Evolutionary conservation across 1,140 invertebrate species (phyloP), one percentile per base, ranked within the genome.

Genomic region (Bombus pascuorum): DNA sequence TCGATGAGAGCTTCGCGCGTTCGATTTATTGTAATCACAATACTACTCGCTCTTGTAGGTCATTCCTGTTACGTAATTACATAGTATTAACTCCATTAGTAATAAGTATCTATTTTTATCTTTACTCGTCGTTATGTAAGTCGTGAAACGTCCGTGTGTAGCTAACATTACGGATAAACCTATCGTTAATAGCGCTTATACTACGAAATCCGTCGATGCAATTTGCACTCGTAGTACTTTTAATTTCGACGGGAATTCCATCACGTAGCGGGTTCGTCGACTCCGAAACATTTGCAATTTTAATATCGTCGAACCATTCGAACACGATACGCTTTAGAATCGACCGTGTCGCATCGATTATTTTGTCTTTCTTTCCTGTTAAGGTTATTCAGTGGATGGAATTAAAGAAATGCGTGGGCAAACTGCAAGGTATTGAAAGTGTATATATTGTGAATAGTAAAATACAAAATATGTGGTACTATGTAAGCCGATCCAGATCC

Each of bases 241-340:
- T n/a, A 42, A 47, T 42, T 79, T 53, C 42, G 15, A 34, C 2
- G 66, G 28, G 39, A 65, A 78, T 78, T 78, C 37, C 10, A 62
- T 78, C 59, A 32, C 59, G 76, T 62, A 22, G 39, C 37, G 12
- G 28, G 74, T 59, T 76, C 53, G 5, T 76, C 53, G 74, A 76
- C 74, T 10, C 18, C 4, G 28, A 65, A 44, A 39, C 12, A 12
- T 39, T 62, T 18, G 18, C 37, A 78, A 78, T 62, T 78, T 65
- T 65, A 78, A 62, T 32, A 78, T 32, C 2, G 12, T 59, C 28
- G 22, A 68, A 25, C 34, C 34, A 2, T 39, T 57, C 47, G 32
- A 37, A 28, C 47, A 13, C 12, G 13, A 25, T 53, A 53, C 62
- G 62, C 62, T 66, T 66, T n/a, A 37, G 10, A 22, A 75, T 37